phyloP scores from a whole-genome alignment of 2,888 invertebrate genomes.

The Cosmopolites sordidus region DNA sequence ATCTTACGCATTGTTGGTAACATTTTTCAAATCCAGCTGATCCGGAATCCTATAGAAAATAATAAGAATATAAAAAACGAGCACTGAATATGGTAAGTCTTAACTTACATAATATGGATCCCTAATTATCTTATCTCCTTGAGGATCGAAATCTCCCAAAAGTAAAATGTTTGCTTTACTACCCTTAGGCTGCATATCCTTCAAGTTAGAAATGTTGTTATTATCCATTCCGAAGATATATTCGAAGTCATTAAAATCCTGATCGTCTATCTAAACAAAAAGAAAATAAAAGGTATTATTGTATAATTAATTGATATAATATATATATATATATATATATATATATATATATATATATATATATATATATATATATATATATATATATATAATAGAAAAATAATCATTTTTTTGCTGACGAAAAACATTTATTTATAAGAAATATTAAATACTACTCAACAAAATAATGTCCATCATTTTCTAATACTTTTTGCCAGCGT shows the following conservation, averaged over 20 bases:
- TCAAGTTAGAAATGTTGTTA: conserved; percentile 72
- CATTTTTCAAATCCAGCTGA: conserved; percentile 70
- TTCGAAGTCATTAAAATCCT: conserved; percentile 76
- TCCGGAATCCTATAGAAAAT: conserved; percentile 57
- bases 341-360: no score
- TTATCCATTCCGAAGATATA: conserved; percentile 96
- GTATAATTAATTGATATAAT: no score
- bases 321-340: no score
- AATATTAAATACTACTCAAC: no score
- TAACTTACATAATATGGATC: conserved; percentile 87
- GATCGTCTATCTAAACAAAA: conserved; percentile 61
- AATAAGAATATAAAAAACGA: conserved; percentile 3
- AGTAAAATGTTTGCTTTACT: conserved; percentile 70
- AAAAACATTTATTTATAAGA: no score
- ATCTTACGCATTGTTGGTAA: conserved; percentile 67
- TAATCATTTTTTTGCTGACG: no score
- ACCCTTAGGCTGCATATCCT: conserved; percentile 58
- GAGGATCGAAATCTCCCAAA: conserved; percentile 83
- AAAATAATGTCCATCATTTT: no score
- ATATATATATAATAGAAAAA: no score
- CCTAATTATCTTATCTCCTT: conserved; percentile 73
- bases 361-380: no score
- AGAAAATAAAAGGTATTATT: no score
- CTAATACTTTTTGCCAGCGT: no score
- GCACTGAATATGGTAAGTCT: neutral